Evolutionary conservation across 2,797 vertebrate genomes (phyloP), one percentile per base, ranked within the genome.

Genomic region (Ctenopoma kingsleyae): DNA sequence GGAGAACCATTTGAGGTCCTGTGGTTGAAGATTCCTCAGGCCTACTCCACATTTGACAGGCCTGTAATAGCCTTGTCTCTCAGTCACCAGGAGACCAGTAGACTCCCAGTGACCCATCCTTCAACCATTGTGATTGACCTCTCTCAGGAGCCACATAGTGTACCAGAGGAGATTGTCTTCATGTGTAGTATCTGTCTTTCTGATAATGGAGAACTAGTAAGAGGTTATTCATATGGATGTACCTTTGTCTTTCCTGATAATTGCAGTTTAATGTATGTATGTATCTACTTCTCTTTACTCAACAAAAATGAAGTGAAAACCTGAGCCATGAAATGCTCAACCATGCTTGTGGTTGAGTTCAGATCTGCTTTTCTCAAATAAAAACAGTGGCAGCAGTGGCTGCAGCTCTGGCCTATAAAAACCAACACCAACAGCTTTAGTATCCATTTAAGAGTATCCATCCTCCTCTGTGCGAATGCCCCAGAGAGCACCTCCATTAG

Each of bases 61-160:
- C 65, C 67, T 74, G 64, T 92, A 91, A 93, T 92, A 87, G 91
- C 71, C 65, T 74, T 91, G 80, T 93, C 85, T 92, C 80, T 81
- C 84, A 81, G 60, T 85, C 83, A 81, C 71, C 56, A 61, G 65
- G 71, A 85, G 75, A 80, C 70, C 67, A 61, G 67, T 57, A 65
- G 66, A 83, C 78, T 47, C 35, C 53, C 71, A 61, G 30, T 32
- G 30, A 83, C 88, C 77, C 66, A 80, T 77, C 73, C 69, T 82
- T 19, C 53, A 54, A 50, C 57, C 50, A 23, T 72, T 65, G 57
- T 52, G 66, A 71, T 80, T 84, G 61, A 80, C 41, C 30, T 62
- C 64, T 80, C 84, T 80, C 61, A 47, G 50, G 78, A 87, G 80
- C 23, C 23, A 80, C 71, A 58, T 59, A 87, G 83, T 80, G 70